phyloP scores from a whole-genome alignment of 1,140 invertebrate genomes.

The Helicoverpa zea region DNA sequence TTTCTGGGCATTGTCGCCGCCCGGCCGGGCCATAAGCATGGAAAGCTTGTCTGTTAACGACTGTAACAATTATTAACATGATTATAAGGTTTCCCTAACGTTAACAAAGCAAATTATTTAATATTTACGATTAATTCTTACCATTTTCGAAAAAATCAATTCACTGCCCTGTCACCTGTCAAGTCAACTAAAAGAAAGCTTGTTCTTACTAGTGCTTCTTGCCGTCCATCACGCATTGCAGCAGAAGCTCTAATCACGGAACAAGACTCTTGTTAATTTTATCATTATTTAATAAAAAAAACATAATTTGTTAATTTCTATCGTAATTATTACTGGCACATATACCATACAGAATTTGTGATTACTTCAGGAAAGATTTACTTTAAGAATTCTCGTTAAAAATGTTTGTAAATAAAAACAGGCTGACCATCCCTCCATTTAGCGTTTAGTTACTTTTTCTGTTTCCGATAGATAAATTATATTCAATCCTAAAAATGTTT shows the following conservation, averaged over 20 bases:
- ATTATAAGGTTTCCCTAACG: conserved; percentile 50
- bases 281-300: too few species aligned
- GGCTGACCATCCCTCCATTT: not conserved
- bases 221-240: not conserved
- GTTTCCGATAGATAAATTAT: not conserved
- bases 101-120: conserved; percentile 52
- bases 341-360: too few species aligned
- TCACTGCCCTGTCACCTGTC: conserved; percentile 77
- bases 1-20: conserved; percentile 90
- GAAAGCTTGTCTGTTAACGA: conserved; percentile 93
- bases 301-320: too few species aligned
- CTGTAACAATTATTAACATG: conserved; percentile 85
- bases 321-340: too few species aligned
- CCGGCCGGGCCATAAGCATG: conserved; percentile 91
- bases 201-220: not conserved
- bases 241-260: too few species aligned
- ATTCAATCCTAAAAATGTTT: too few species aligned
- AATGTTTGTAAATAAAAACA: not conserved
- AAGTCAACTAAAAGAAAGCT: conserved; percentile 42
- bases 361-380: not conserved
- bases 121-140: conserved; percentile 69
- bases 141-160: conserved; percentile 86
- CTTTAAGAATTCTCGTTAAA: not conserved
- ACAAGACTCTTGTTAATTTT: too few species aligned
- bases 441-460: not conserved